Evolutionary conservation across 2,888 invertebrate species (phyloP), one percentile per base, ranked within the genome.

Genomic region (Papilio protenor): DNA sequence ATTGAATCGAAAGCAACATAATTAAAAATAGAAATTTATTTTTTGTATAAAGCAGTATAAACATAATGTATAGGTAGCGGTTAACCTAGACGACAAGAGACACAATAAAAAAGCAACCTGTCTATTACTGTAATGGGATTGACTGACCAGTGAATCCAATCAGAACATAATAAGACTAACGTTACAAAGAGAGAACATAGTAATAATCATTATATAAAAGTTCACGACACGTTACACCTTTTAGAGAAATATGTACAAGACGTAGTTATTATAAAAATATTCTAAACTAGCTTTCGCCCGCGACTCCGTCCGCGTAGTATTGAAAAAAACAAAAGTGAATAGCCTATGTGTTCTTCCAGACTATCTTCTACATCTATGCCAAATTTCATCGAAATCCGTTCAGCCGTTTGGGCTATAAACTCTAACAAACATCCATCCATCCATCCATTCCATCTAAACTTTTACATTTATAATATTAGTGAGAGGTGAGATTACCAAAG

Each of bases 401-500:
- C n/a, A n/a, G n/a, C n/a, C n/a, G n/a, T n/a, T n/a, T n/a, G n/a
- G n/a, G n/a, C n/a, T n/a, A n/a, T n/a, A n/a, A n/a, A n/a, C n/a
- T n/a, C n/a, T n/a, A n/a, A n/a, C n/a, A n/a, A 27, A 27, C 27
- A 27, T 27, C 27, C 27, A 27, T 27, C 27, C 27, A 27, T 27
- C 27, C 27, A 27, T n/a, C n/a, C n/a, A n/a, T n/a, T 3, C 27
- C 27, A 27, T 27, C 27, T 27, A 27, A 27, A 27, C 27, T 27
- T 27, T 27, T 3, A 3, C 27, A 27, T 27, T 27, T 27, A 27
- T 27, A 27, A 27, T 27, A 27, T 27, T 27, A 49, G 8, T 27
- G n/a, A 14, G 4, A 49, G n/a, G n/a, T n/a, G n/a, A n/a, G n/a
- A n/a, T 40, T n/a, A 23, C 61, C 71, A 71, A 59, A 71, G 59